These are phyloP conservation scores for Dissostichus mawsoni DNA, from an alignment of 2,113 vertebrate genomes.

Conservation along the genomic window DNA sequence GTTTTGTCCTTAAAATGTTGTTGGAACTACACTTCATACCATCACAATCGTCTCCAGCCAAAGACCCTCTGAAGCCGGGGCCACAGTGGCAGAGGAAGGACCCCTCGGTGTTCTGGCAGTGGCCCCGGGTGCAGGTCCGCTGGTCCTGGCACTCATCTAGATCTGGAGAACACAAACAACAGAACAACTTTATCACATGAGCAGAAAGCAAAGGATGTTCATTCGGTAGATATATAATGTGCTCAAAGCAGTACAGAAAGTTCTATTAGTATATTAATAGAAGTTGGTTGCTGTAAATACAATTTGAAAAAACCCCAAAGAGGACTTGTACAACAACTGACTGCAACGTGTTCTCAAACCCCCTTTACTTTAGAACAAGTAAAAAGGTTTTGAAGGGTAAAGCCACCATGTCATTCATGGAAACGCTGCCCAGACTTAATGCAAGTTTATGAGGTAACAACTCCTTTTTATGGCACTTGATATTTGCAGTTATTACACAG, in stretches of 20 bases:
- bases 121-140: constrained; percentile 88
- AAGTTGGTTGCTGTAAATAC: neutral
- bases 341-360: neutral
- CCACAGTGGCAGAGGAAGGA: constrained; percentile 92
- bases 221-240: neutral
- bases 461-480: constrained; percentile 2
- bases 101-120: constrained; percentile 92
- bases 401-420: constrained; percentile 6
- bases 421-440: constrained; percentile 13
- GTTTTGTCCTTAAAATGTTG: neutral
- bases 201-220: neutral
- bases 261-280: neutral
- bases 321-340: neutral
- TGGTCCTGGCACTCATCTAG: constrained; percentile 91
- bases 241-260: neutral
- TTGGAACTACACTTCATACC: constrained; percentile 77
- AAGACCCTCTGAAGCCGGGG: constrained; percentile 86
- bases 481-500: constrained; percentile 23
- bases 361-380: neutral
- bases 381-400: neutral
- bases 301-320: neutral
- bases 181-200: neutral
- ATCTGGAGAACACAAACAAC: constrained; percentile 81
- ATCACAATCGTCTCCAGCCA: constrained; percentile 90
- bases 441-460: constrained; percentile 32